Percentiles rank a stretch among this genome's conserved stretches.
These are phyloP conservation scores for Bettongia penicillata DNA, from an alignment of 2,113 vertebrate genomes.

Conservation along the genomic window DNA sequence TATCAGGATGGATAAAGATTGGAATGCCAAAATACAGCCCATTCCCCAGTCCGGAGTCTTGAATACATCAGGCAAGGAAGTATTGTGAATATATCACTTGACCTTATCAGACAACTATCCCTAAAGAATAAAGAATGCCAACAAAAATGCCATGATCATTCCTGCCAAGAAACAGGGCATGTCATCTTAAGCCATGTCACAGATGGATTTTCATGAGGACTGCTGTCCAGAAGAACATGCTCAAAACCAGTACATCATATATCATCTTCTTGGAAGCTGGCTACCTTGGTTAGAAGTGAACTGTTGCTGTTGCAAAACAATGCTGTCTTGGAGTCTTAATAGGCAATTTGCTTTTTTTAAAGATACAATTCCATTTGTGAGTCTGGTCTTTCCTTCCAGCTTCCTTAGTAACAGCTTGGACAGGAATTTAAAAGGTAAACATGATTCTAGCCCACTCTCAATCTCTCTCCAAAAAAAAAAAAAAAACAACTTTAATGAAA, in stretches of 20 bases:
- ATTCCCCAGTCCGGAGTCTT: neutral
- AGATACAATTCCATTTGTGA: neutral
- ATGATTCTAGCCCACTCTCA: neutral
- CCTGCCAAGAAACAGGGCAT: neutral
- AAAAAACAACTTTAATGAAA: constrained; percentile 34
- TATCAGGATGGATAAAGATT: neutral
- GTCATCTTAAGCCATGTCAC: neutral
- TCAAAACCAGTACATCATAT: constrained; percentile 32
- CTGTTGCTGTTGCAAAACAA: constrained; percentile 25
- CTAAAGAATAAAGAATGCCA: neutral
- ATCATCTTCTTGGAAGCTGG: constrained; percentile 59
- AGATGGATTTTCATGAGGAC: constrained; percentile 5
- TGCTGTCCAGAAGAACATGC: constrained; percentile 1
- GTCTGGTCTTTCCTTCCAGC: neutral
- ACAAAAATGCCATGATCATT: neutral
- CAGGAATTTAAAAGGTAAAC: constrained; percentile 23
- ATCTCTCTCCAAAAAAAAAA: neutral
- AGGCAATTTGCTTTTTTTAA: neutral
- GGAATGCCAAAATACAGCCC: neutral
- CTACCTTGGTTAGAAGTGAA: constrained; percentile 61
- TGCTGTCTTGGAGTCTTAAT: neutral
- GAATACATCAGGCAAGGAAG: neutral
- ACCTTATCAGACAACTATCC: neutral
- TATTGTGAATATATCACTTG: neutral
- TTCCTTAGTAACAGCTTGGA: constrained; percentile 26